Evolutionary conservation across 2,888 invertebrate genomes (phyloP), one percentile per base, ranked within the genome.

Genomic region (Phorcus lineatus): DNA sequence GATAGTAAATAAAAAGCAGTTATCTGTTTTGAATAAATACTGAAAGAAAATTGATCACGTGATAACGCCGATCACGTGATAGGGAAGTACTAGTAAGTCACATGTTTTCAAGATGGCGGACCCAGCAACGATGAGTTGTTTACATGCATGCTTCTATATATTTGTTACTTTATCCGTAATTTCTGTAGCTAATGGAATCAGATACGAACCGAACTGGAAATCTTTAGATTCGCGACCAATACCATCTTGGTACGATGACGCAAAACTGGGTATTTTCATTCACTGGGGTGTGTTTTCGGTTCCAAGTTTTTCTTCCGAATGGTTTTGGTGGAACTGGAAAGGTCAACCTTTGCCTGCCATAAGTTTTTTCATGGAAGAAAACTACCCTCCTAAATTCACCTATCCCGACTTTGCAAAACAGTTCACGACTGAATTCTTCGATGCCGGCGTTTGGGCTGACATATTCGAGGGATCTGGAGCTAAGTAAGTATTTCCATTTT

Each of bases 241-340:
- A 0, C 91, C 92, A 16, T 36, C 75, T 7, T 94, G 94, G 94
- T 94, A 93, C 82, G 94, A 94, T 87, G 91, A 93, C 28, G 90
- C 91, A 9, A 94, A 94, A 85, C 88, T 94, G 66, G 94, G 94
- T 7, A 94, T 94, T 22, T 94, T 94, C 85, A 90, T 93, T 54
- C 94, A 94, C 86, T 94, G 94, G 94, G 94, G 94, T 19, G 91
- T 93, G 2, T 93, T 90, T 83, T 92, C 93, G 6, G 93, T 93
- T 6, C 93, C 92, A 0, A 87, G 87, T 52, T 89, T 83, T 84
- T 81, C 82, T 11, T 86, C 86, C 16, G 98, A 97, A 94, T 98
- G 98, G 98, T 98, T 98, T 93, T 98, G 98, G 98, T 94, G 93
- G 22, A 94, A 95, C 88, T 98, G 97, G 97, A 94, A 95, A 78